A percentile compares a stretch with the other conserved stretches of the same genome.
Conservation (phyloP, 2,113 vertebrate genomes). For the Carassius auratus region DNA sequence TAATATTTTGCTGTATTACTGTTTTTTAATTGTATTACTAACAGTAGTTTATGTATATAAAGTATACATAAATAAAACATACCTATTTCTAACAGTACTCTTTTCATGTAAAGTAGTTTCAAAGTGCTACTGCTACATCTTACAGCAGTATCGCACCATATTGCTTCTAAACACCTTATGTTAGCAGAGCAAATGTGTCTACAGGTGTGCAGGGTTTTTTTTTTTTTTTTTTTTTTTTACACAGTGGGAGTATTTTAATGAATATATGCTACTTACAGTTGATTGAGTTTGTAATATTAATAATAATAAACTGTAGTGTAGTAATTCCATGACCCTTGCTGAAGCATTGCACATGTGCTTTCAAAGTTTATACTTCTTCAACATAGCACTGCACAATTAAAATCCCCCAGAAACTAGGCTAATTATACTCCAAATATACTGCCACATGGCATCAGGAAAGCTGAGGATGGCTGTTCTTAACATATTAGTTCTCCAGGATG, state of each 20-base stretch:
- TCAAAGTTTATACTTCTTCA: not conserved
- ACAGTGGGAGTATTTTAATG: not conserved
- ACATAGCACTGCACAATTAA: not conserved
- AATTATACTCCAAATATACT: slow-evolving; percentile 18
- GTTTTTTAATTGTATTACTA: not conserved
- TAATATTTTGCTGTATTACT: not conserved
- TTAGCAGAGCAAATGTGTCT: not conserved
- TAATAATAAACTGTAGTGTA: not conserved
- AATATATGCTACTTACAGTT: not conserved
- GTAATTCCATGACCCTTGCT: not conserved
- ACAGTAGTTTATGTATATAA: not conserved
- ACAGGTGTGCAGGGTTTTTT: not conserved
- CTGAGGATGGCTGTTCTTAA: slow-evolving; percentile 10
- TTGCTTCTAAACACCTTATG: not conserved
- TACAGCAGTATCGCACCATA: not conserved
- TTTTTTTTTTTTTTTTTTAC: not conserved
- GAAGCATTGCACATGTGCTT: not conserved
- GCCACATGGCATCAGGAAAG: not conserved
- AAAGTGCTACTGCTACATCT: not conserved
- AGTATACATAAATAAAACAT: too few relatives aligned
- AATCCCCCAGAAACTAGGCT: slow-evolving; percentile 25
- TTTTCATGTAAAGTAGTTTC: not conserved
- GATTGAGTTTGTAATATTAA: slow-evolving; percentile 26
- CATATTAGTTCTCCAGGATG: too few relatives aligned
- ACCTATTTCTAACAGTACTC: too few relatives aligned